phyloP scores from a whole-genome alignment of 2,888 invertebrate species.

The Poecilus cupreus region DNA sequence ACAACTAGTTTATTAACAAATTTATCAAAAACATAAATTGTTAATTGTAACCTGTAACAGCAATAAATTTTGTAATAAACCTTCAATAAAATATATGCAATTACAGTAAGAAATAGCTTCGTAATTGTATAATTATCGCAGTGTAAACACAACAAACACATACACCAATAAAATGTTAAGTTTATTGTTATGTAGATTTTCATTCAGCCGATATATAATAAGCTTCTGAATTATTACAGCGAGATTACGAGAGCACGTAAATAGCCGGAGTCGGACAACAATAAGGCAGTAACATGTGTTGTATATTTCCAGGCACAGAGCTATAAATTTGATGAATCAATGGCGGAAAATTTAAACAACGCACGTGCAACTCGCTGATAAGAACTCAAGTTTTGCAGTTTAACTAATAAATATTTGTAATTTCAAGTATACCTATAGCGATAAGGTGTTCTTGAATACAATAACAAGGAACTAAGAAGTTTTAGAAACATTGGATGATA shows the following conservation, averaged over 20 bases:
- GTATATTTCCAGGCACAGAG: not conserved
- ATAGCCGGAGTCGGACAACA: not conserved
- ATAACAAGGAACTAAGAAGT: not conserved
- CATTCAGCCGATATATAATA: not conserved
- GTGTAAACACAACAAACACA: constrained; percentile 24
- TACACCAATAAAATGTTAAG: constrained; percentile 20
- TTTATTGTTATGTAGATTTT: constrained; percentile 23
- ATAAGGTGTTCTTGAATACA: not conserved
- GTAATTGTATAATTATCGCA: not conserved
- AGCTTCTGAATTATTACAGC: constrained; percentile 6
- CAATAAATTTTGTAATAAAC: not conserved
- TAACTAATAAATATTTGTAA: constrained; percentile 2
- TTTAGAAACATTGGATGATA: not conserved
- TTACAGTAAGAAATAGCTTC: not conserved
- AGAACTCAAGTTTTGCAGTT: not conserved
- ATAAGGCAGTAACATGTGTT: not conserved
- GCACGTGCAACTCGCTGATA: not conserved
- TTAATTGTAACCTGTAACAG: not conserved
- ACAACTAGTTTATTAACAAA: constrained; percentile 7
- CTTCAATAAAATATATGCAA: constrained; percentile 4
- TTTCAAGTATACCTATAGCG: not conserved
- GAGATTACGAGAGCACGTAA: not conserved
- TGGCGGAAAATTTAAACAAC: not conserved
- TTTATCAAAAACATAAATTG: constrained; percentile 13
- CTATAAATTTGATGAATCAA: not conserved